These are phyloP conservation scores for Aproaerema taeniolella DNA, from an alignment of 2,888 invertebrate species.

Conservation along the genomic window DNA sequence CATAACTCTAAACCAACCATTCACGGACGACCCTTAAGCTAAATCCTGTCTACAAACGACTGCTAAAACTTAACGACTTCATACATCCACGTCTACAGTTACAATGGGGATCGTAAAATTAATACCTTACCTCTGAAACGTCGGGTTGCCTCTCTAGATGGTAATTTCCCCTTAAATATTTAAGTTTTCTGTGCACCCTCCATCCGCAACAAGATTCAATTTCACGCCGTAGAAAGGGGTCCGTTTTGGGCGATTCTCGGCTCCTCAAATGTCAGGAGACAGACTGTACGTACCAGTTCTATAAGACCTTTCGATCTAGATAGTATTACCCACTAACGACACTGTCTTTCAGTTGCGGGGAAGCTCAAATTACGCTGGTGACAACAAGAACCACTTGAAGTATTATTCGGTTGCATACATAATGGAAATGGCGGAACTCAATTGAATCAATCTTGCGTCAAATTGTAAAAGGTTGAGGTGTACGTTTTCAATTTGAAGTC, in stretches of 20 bases:
- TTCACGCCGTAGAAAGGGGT: conserved; percentile 73
- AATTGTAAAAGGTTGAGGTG: conserved; percentile 54
- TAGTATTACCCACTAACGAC: conserved; percentile 10
- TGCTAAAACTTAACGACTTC: conserved; percentile 68
- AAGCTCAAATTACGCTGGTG: conserved; percentile 46
- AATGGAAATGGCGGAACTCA: conserved; percentile 57
- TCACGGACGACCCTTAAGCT: conserved; percentile 35
- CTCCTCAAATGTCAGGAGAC: conserved; percentile 68
- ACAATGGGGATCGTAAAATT: conserved; percentile 69
- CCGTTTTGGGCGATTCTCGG: conserved; percentile 56
- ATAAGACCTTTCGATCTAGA: conserved; percentile 40
- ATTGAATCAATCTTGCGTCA: conserved; percentile 70
- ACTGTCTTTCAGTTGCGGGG: conserved; percentile 27
- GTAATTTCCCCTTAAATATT: conserved; percentile 73
- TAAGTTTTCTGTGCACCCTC: conserved; percentile 69
- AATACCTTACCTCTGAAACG: conserved; percentile 67
- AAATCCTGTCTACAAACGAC: conserved; percentile 54
- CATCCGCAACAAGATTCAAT: conserved; percentile 75
- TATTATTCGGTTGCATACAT: conserved; percentile 66
- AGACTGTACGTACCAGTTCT: conserved; percentile 48
- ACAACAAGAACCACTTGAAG: conserved; percentile 49
- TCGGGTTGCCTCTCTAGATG: conserved; percentile 54
- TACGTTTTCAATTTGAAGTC: conserved; percentile 34
- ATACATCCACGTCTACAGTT: conserved; percentile 57
- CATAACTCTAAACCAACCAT: conserved; percentile 34